Conservation (phyloP, 1,140 invertebrate genomes). For the Caligus rogercresseyi region DNA sequence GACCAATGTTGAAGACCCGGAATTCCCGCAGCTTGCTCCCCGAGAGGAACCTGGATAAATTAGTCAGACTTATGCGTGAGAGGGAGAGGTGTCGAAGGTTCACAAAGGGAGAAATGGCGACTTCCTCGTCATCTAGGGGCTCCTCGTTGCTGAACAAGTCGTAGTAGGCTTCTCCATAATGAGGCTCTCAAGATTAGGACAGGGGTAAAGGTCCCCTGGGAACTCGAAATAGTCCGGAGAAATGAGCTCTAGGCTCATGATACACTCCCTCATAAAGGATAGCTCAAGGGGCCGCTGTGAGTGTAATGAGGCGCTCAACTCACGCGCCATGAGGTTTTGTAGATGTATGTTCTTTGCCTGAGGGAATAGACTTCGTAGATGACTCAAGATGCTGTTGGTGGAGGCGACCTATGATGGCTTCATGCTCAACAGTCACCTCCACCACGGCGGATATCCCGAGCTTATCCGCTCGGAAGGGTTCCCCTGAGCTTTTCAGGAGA, state of each 20-base stretch:
- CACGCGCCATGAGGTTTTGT: slow-evolving; percentile 8
- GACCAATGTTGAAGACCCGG: slow-evolving; percentile 8
- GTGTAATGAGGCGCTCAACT: background rate
- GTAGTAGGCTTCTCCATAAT: slow-evolving; percentile 13
- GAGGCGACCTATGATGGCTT: background rate
- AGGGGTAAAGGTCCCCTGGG: slow-evolving; percentile 5
- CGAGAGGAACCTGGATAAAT: slow-evolving; percentile 8
- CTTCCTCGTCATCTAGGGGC: slow-evolving; percentile 4
- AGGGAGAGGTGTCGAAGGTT: slow-evolving; percentile 3
- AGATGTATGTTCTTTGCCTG: slow-evolving; percentile 2
- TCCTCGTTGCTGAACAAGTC: slow-evolving; percentile 9
- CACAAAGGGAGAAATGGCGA: slow-evolving; percentile 6
- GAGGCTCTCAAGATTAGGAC: slow-evolving; percentile 11
- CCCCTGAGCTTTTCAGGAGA: background rate
- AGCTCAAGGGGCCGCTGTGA: slow-evolving; percentile 6
- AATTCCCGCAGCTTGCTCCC: slow-evolving; percentile 2
- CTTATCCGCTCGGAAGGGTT: background rate
- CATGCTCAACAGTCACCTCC: slow-evolving; percentile 2
- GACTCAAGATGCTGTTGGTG: slow-evolving; percentile 9
- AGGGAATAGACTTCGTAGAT: slow-evolving; percentile 8
- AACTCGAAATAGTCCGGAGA: slow-evolving; percentile 14
- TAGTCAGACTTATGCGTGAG: slow-evolving; percentile 14
- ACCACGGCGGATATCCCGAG: background rate
- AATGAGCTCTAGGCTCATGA: slow-evolving; percentile 8
- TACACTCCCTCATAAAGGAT: slow-evolving; percentile 9